Base-by-base conservation (phyloP, 2,888 invertebrate genomes). In the Steromphala cineraria region DNA sequence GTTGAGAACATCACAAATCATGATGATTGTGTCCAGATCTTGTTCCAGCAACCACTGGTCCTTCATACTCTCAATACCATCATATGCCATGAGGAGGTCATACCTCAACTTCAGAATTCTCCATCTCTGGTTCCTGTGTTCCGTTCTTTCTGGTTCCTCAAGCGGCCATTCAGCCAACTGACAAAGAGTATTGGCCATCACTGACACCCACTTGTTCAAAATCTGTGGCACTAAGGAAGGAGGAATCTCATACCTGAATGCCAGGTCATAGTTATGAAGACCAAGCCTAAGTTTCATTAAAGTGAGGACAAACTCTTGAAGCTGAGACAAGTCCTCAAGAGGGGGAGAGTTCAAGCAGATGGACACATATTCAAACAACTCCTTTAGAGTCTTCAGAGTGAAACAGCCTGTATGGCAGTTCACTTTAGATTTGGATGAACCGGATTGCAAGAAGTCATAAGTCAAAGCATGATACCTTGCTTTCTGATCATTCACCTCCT, bases 1-100 rank as follows among this genome's bases (percentile, higher is more conserved):
- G 62, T 62, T 62, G 62, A 62, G 62, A 5, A 62, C 62, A 62
- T 62, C 62, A 62, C 62, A 62, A 31, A 62, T 62, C 62, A 28
- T 62, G 62, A 62, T 62, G 28, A 62, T 62, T 4, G 24, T 28
- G 28, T 62, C 62, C 24, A 62, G 28, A 62, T 62, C 21, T 24
- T 62, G 62, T 28, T 62, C 62, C 28, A 62, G 15, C 28, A 62
- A 31, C 62, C 62, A 62, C 10, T 4, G 5, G 28, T 62, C 62
- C 62, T 62, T 62, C 62, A 62, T 62, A n/a, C 62, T 62, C 15
- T 62, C 62, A 24, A 62, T 62, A 1, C 62, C 62, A 62, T 62
- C 62, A 62, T 62, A 62, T n/a, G 62, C 62, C 62, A 62, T 62
- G 7, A 62, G 62, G 10, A 62, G 62, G 62, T 28, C 19, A 24